Evolutionary conservation across 2,888 invertebrate genomes (phyloP).

Genomic region (Harpalus rufipes): DNA sequence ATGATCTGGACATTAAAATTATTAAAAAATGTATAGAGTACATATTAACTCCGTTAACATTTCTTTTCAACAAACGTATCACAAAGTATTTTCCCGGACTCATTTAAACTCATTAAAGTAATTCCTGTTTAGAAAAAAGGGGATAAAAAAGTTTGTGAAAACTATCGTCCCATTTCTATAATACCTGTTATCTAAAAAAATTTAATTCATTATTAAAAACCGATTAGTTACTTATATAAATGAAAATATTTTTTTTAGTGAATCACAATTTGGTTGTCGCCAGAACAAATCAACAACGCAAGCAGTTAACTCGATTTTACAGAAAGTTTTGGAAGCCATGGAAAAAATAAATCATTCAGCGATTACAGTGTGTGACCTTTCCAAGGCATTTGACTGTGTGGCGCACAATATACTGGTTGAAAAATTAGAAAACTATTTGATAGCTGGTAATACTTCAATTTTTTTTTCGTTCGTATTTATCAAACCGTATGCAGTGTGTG

Average conservation of each 20-base stretch:
- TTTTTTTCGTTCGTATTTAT: constrained; percentile 1
- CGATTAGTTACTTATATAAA: not conserved
- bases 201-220: not conserved
- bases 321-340: not conserved
- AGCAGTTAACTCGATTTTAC: not conserved
- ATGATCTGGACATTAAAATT: too few relatives aligned
- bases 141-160: not conserved
- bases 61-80: too few relatives aligned
- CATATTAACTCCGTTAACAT: too few relatives aligned
- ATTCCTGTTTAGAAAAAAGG: not conserved
- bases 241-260: not conserved
- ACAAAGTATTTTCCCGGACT: not conserved
- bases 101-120: not conserved
- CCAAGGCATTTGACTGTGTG: not conserved
- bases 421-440: not conserved
- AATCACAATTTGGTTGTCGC: not conserved
- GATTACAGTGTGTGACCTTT: not conserved
- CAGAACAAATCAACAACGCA: not conserved
- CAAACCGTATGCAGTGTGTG: not conserved
- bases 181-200: not conserved
- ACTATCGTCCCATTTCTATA: not conserved
- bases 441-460: not conserved
- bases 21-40: too few relatives aligned
- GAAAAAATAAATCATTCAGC: not conserved
- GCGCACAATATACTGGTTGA: not conserved